phyloP scores from a whole-genome alignment of 2,797 vertebrate genomes.

The Melanotaenia parkinsoni region DNA sequence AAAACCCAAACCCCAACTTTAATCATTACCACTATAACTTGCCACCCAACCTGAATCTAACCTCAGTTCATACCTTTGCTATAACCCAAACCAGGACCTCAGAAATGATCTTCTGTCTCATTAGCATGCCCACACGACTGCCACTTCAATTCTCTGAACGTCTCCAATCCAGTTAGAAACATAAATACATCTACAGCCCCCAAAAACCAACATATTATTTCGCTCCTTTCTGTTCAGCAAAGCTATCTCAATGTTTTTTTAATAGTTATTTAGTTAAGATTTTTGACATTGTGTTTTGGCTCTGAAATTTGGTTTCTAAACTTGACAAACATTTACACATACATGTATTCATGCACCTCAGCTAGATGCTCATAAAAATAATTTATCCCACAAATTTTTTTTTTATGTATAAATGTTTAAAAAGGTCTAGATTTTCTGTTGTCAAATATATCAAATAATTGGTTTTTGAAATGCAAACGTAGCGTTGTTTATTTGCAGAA shows the following conservation, averaged over 20 bases:
- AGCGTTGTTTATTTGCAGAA: background rate
- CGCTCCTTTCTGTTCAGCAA: constrained; percentile 24
- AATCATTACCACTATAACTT: background rate
- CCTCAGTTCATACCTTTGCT: background rate
- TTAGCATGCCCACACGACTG: background rate
- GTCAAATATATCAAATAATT: background rate
- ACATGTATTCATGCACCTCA: background rate
- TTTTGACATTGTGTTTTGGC: constrained; percentile 4
- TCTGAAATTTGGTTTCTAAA: constrained; percentile 16
- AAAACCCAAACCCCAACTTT: background rate
- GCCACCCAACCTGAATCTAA: background rate
- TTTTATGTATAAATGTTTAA: background rate
- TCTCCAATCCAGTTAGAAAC: constrained; percentile 49
- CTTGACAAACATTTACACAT: constrained; percentile 7
- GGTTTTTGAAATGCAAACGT: background rate
- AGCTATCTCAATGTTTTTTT: too few species aligned
- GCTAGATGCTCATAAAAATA: constrained; percentile 21
- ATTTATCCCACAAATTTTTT: background rate
- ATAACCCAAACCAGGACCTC: background rate
- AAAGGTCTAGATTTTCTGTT: background rate
- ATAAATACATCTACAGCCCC: constrained; percentile 24
- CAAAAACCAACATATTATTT: constrained; percentile 26
- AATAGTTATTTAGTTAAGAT: background rate
- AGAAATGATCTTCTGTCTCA: background rate
- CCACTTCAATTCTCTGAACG: constrained; percentile 32